A percentile compares a stretch with the other conserved stretches of the same genome.
Evolutionary conservation across 2,113 vertebrate genomes (phyloP).

Genomic region (Peromyscus polionotus): DNA sequence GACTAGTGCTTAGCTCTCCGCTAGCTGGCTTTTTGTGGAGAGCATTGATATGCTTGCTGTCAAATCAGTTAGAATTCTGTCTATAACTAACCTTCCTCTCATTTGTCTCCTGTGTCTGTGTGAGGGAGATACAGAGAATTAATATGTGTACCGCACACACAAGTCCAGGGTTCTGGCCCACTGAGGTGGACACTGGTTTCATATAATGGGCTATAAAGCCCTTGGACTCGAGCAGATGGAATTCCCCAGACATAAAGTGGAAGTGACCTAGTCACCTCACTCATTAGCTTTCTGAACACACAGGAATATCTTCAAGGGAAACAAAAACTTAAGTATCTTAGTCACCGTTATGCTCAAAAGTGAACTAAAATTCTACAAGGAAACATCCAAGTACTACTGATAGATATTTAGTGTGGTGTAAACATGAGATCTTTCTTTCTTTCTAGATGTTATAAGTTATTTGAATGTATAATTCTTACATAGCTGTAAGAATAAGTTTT

Average conservation of each 20-base stretch:
- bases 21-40: slow-evolving; percentile 40
- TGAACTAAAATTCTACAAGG: slow-evolving; percentile 21
- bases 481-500: slow-evolving; percentile 28
- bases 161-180: background rate
- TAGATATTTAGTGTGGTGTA: background rate
- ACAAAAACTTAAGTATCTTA: background rate
- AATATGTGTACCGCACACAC: background rate
- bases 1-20: slow-evolving; percentile 6
- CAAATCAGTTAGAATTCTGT: background rate
- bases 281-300: background rate
- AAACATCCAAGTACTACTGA: background rate
- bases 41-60: background rate
- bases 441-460: background rate
- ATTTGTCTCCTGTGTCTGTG: slow-evolving; percentile 14
- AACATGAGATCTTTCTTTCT: background rate
- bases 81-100: slow-evolving; percentile 21
- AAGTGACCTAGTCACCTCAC: background rate
- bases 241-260: background rate
- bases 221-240: background rate
- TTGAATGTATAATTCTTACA: background rate
- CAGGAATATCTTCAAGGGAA: background rate
- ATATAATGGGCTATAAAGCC: background rate
- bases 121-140: background rate
- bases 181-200: background rate
- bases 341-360: background rate